Conservation (phyloP, 92 coral and sea anemone species). For the Palythoa grandiflora region DNA sequence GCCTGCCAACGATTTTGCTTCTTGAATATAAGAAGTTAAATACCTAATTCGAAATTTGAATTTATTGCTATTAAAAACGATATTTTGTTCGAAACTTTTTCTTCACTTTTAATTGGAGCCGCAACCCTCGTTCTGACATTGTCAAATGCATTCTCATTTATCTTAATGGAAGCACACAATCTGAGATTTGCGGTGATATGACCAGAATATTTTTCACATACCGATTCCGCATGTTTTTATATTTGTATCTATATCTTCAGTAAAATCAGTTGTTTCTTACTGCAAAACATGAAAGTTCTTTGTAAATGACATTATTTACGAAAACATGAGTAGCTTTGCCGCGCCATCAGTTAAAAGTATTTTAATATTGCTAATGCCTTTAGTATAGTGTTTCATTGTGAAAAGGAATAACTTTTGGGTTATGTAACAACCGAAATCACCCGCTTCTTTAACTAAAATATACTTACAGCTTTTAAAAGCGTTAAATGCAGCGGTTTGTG, state of each 20-base stretch:
- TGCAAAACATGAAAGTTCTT: background rate
- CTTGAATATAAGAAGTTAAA: conserved; percentile 6
- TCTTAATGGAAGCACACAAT: background rate
- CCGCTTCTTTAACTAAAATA: no score
- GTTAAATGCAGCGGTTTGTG: no score
- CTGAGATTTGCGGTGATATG: background rate
- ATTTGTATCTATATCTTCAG: background rate
- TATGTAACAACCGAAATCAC: background rate
- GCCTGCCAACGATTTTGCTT: background rate
- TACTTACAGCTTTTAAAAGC: no score
- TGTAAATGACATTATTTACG: background rate
- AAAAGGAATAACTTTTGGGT: background rate
- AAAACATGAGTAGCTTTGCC: background rate
- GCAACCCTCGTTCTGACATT: background rate
- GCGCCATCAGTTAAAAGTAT: background rate
- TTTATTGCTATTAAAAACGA: background rate
- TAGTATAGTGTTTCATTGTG: background rate
- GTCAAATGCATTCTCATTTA: background rate
- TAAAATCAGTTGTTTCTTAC: background rate
- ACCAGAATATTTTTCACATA: background rate
- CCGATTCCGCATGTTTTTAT: background rate
- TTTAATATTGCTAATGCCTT: conserved; percentile 28
- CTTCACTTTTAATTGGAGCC: conserved; percentile 11
- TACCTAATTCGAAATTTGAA: background rate
- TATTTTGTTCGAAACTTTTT: background rate